A percentile compares a stretch with the other conserved stretches of the same genome.
phyloP scores from a whole-genome alignment of 2,113 vertebrate genomes.

The Anas platyrhynchos region DNA sequence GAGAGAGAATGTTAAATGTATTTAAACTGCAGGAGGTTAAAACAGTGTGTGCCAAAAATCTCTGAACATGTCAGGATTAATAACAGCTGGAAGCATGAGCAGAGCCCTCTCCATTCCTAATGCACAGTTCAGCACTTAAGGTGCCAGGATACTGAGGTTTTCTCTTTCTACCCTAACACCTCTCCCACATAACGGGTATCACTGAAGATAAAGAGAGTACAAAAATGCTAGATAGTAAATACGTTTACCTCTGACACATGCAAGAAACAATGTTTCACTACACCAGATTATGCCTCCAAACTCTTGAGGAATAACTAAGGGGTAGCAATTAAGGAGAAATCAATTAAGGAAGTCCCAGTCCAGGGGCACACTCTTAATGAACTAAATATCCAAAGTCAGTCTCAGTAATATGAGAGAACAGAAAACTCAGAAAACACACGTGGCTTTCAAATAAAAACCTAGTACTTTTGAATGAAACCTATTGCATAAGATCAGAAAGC shows the following conservation, averaged over 20 bases:
- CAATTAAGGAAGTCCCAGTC: background rate
- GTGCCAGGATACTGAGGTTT: background rate
- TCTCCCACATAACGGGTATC: background rate
- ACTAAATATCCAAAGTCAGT: background rate
- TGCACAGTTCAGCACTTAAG: background rate
- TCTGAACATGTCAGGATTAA: conserved; percentile 45
- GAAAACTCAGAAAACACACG: background rate
- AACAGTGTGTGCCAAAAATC: conserved; percentile 5
- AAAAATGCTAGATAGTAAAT: background rate
- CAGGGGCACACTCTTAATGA: background rate
- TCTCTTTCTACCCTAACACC: background rate
- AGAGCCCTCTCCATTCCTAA: background rate
- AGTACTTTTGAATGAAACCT: background rate
- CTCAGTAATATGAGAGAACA: background rate
- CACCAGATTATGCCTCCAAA: background rate
- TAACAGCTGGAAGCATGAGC: conserved; percentile 25
- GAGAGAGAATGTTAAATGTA: background rate
- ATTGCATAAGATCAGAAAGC: background rate
- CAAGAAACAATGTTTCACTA: background rate
- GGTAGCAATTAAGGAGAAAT: background rate
- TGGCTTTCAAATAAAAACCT: background rate
- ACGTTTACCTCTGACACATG: background rate
- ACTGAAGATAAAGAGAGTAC: background rate
- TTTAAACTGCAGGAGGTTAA: conserved; percentile 36
- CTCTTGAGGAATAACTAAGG: background rate